Conservation (phyloP, 2,797 vertebrate species). For the Gymnopithys bicolor region DNA sequence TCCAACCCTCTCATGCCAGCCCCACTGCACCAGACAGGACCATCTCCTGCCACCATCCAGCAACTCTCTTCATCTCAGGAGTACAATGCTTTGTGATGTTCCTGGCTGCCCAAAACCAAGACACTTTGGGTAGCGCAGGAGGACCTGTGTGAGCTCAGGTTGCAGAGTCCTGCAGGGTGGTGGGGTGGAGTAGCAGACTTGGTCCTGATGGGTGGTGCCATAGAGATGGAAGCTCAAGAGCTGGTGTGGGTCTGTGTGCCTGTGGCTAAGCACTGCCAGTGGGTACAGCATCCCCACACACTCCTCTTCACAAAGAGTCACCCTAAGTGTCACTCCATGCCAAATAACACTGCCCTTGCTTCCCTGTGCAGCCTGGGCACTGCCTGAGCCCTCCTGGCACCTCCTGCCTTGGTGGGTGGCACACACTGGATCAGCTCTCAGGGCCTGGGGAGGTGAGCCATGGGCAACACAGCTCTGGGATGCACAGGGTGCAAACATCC, state of each 20-base stretch:
- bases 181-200: background rate
- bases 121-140: background rate
- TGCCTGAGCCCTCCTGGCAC: background rate
- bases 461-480: fast-evolving
- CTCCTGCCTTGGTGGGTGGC: background rate
- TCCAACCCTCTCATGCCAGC: fast-evolving
- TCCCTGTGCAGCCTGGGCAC: background rate
- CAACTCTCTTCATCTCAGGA: background rate
- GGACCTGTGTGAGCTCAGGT: background rate
- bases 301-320: background rate
- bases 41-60: background rate
- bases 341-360: background rate
- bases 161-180: background rate
- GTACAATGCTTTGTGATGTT: too few species aligned
- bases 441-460: background rate
- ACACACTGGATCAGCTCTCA: fast-evolving
- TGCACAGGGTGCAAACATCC: too few species aligned
- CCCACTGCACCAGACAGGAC: background rate
- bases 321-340: fast-evolving
- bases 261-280: background rate
- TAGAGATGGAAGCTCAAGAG: background rate
- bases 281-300: background rate
- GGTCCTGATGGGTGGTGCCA: background rate
- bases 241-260: fast-evolving
- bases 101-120: background rate